phyloP scores from a whole-genome alignment of 1,140 invertebrate genomes.

The Bombus confusus region DNA sequence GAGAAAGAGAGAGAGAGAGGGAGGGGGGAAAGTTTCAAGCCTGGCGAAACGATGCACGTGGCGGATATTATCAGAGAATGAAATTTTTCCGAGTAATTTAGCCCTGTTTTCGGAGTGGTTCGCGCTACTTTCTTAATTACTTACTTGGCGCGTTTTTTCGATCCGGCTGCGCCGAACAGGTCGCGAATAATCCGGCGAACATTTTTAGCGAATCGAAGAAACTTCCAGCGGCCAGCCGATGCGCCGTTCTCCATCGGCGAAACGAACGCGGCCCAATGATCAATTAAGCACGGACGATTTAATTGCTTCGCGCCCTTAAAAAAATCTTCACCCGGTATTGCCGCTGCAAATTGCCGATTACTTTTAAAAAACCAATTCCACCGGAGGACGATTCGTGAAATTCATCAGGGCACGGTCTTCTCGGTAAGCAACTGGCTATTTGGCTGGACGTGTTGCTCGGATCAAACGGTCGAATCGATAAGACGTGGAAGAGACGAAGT shows the following conservation, averaged over 20 bases:
- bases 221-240: background rate
- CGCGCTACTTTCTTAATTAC: slow-evolving; percentile 54
- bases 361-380: background rate
- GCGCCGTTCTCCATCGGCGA: slow-evolving; percentile 12
- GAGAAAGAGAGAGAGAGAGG: background rate
- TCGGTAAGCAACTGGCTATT: background rate
- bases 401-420: background rate
- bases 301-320: slow-evolving; percentile 26
- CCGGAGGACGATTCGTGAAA: background rate
- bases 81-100: slow-evolving; percentile 57
- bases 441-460: background rate
- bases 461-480: background rate
- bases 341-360: background rate
- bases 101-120: slow-evolving; percentile 39
- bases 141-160: slow-evolving; percentile 29
- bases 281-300: slow-evolving; percentile 48
- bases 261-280: slow-evolving; percentile 22
- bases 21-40: slow-evolving; percentile 17
- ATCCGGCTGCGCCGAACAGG: slow-evolving; percentile 19
- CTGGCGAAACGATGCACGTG: slow-evolving; percentile 38
- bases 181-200: slow-evolving; percentile 33
- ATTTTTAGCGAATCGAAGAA: slow-evolving; percentile 42
- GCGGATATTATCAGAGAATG: slow-evolving; percentile 52
- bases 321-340: slow-evolving; percentile 34
- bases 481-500: background rate